Evolutionary conservation across 2,113 vertebrate species (phyloP).

Genomic region (Petaurus breviceps): DNA sequence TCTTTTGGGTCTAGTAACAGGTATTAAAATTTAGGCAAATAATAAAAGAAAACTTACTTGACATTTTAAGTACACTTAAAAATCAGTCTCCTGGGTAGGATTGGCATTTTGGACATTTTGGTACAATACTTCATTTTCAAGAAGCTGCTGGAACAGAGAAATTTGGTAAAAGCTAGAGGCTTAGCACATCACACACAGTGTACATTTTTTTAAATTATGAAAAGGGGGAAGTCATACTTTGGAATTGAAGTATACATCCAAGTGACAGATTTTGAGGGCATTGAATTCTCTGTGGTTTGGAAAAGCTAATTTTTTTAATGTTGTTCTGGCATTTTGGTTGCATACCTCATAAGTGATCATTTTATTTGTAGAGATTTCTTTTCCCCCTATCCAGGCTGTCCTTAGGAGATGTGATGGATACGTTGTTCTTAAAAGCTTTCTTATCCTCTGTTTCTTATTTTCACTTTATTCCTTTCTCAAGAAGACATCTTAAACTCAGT

Average conservation of each 20-base stretch:
- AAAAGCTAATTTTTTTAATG: neutral
- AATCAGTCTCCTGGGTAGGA: conserved; percentile 28
- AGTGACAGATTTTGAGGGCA: neutral
- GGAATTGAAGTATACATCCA: neutral
- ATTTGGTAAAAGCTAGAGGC: conserved; percentile 28
- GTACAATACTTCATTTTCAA: neutral
- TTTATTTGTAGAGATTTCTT: conserved; percentile 30
- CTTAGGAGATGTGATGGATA: neutral
- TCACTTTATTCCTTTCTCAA: neutral
- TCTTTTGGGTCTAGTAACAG: conserved; percentile 20
- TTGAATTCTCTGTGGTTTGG: conserved; percentile 17
- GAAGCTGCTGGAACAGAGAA: neutral
- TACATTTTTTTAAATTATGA: conserved; percentile 30
- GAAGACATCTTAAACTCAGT: neutral
- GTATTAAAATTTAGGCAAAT: neutral
- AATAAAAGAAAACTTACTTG: neutral
- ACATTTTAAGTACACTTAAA: neutral
- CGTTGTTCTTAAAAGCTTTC: neutral
- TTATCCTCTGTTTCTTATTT: neutral
- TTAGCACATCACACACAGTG: neutral
- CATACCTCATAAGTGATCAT: neutral
- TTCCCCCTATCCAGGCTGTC: neutral
- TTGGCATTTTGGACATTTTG: conserved; percentile 28
- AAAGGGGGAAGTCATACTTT: conserved; percentile 27
- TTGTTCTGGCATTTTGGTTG: conserved; percentile 27